Conservation (phyloP, 2,797 vertebrate species). For the Hybognathus amarus region DNA sequence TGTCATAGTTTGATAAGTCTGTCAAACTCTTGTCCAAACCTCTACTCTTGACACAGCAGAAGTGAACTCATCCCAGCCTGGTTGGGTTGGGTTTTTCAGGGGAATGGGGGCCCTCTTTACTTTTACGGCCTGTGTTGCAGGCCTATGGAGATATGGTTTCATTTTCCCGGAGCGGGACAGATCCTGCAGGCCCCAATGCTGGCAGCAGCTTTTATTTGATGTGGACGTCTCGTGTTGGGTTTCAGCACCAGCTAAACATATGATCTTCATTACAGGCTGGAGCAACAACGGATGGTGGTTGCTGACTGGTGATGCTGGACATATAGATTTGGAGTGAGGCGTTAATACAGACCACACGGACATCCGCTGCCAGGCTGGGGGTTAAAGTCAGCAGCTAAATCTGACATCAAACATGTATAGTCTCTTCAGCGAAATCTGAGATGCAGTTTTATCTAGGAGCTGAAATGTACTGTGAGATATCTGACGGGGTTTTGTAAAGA, state of each 20-base stretch:
- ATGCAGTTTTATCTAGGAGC: constrained; percentile 1
- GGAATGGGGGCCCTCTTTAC: constrained; percentile 23
- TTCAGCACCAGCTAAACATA: constrained; percentile 79
- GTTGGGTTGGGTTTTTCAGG: constrained; percentile 10
- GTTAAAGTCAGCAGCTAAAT: constrained; percentile 35
- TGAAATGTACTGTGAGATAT: constrained; percentile 5
- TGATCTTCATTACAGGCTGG: constrained; percentile 81
- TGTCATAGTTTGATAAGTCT: not conserved
- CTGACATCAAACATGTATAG: constrained; percentile 41
- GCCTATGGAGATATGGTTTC: constrained; percentile 75
- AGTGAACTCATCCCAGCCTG: constrained; percentile 34
- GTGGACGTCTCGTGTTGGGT: constrained; percentile 78
- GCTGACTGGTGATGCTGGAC: constrained; percentile 73
- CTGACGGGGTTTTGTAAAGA: constrained; percentile 11
- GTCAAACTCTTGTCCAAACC: not conserved
- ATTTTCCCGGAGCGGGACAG: constrained; percentile 68
- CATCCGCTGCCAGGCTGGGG: constrained; percentile 36
- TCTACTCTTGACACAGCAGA: constrained; percentile 27
- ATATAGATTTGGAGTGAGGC: constrained; percentile 58
- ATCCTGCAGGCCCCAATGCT: constrained; percentile 68
- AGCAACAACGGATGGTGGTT: constrained; percentile 71
- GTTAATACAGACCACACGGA: constrained; percentile 55
- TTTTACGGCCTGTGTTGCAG: constrained; percentile 75
- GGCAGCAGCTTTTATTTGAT: constrained; percentile 81
- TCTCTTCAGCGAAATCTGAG: constrained; percentile 26